Evolutionary conservation across 2,797 vertebrate genomes (phyloP), one percentile per base, ranked within the genome.

Genomic region (Masticophis lateralis): DNA sequence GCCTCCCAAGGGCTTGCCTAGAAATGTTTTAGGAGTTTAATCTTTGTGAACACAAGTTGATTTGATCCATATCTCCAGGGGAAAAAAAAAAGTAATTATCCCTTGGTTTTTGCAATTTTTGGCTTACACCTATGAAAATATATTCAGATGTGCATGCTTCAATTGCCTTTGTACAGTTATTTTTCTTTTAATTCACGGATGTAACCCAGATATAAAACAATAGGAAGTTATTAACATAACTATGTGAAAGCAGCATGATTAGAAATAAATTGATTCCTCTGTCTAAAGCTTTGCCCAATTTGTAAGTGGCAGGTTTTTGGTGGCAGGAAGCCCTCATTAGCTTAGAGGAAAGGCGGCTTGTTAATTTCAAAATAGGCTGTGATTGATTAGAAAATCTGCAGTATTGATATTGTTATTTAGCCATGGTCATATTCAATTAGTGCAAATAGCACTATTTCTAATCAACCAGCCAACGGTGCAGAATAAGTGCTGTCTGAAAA

Each of bases 331-430:
- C 12, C 2, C 91, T 92, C 25, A 37, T 37, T 92, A 22, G 51
- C 25, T 69, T 11, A 74, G 8, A 16, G n/a, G 10, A n/a, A 69
- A 56, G 5, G 32, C 5, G 12, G 4, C 32, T 88, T 69, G 57
- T 9, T 14, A 13, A 93, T 93, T 86, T 25, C 28, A 87, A n/a
- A 47, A 93, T 94, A 93, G 32, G 57, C 90, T 92, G 94, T 91
- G 90, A 91, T 25, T 93, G n/a, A 92, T 94, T 94, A 93, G 94
- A 94, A 90, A 94, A 95, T 22, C 69, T 53, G 59, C 4, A 13
- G 83, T 95, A 55, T 91, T 94, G 74, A 83, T 90, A 13, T 74
- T 95, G 37, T 74, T 90, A 0, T 57, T 89, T 66, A 91, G 83
- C 20, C 87, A 2, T 91, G 86, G 53, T 79, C 92, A 69, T 55